Evolutionary conservation across 2,888 invertebrate species (phyloP), one percentile per base, ranked within the genome.

Genomic region (Chromoteleia sp.): DNA sequence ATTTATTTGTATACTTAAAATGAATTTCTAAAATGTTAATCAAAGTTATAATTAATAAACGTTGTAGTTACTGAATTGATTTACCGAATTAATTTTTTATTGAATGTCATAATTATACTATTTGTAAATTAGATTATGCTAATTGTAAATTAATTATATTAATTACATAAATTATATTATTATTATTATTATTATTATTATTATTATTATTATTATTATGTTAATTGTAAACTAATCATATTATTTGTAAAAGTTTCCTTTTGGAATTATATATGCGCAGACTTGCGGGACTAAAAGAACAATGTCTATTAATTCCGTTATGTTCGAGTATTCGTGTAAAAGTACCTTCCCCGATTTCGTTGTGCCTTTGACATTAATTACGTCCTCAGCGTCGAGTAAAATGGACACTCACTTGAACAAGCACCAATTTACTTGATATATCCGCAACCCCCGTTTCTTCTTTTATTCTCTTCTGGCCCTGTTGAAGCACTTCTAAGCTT

Each of bases 301-400:
- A 65, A 65, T 56, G 65, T 39, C 56, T 45, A 41, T 58, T 75
- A 75, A 75, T 48, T 65, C 39, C 21, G 50, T 71, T 14, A 59
- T 67, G 52, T 67, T 67, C 61, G 29, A 63, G 67, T 17, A 39
- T 45, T 70, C 59, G 63, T 61, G 68, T 61, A 70, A 78, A 78
- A 77, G 63, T 56, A 30, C 54, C 33, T 54, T 56, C 58, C 59
- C 50, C 33, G 61, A 58, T 67, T 76, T 81, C 63, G 52, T 50
- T 61, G 61, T 65, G 76, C 71, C 61, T 81, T 81, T 76, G 76
- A 81, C 81, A 76, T 73, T 81, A 81, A 81, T 81, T 76, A 81
- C 76, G 59, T 61, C 39, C 73, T 81, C 71, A 73, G 43, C 76
- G 81, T 81, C 76, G 71, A 70, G 50, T 52, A 71, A 77, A 81